Evolutionary conservation across 2,888 invertebrate species (phyloP).

Genomic region (Dasypogon diadema): DNA sequence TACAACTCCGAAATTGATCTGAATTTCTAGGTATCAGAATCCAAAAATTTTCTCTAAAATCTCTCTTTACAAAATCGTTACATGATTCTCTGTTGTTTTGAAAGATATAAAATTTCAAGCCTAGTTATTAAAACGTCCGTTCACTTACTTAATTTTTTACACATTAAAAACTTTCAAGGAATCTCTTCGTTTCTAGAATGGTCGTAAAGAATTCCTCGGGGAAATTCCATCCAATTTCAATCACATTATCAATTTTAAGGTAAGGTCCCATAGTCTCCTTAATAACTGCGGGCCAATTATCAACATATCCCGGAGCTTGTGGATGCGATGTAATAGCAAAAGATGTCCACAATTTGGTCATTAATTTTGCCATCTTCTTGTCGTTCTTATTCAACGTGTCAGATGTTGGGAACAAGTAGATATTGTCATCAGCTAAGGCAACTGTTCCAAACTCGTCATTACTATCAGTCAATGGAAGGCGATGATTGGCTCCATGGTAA

Average conservation of each 20-base stretch:
- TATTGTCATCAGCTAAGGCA: constrained; percentile 72
- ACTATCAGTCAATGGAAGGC: constrained; percentile 60
- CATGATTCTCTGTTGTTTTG: too few relatives aligned
- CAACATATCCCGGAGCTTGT: constrained; percentile 58
- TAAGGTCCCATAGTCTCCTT: constrained; percentile 66
- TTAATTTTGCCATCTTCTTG: constrained; percentile 67
- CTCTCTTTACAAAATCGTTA: too few relatives aligned
- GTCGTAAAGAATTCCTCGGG: constrained; percentile 63
- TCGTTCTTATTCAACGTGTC: constrained; percentile 65
- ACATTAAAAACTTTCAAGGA: not conserved
- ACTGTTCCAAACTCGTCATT: constrained; percentile 64
- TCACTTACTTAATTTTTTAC: too few relatives aligned
- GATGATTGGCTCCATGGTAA: constrained; percentile 61
- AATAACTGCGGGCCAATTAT: constrained; percentile 64
- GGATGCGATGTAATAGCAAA: constrained; percentile 65
- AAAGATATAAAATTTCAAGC: too few relatives aligned
- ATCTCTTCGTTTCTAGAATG: constrained; percentile 2
- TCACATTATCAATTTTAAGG: constrained; percentile 63
- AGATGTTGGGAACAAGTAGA: constrained; percentile 71
- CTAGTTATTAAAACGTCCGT: too few relatives aligned
- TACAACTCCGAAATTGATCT: too few relatives aligned
- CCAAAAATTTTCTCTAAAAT: too few relatives aligned
- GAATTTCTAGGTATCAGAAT: too few relatives aligned
- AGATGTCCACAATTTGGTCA: constrained; percentile 69
- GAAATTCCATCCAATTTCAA: constrained; percentile 63